Evolutionary conservation across 2,797 vertebrate species (phyloP).

Genomic region (Chiroxiphia lanceolata): DNA sequence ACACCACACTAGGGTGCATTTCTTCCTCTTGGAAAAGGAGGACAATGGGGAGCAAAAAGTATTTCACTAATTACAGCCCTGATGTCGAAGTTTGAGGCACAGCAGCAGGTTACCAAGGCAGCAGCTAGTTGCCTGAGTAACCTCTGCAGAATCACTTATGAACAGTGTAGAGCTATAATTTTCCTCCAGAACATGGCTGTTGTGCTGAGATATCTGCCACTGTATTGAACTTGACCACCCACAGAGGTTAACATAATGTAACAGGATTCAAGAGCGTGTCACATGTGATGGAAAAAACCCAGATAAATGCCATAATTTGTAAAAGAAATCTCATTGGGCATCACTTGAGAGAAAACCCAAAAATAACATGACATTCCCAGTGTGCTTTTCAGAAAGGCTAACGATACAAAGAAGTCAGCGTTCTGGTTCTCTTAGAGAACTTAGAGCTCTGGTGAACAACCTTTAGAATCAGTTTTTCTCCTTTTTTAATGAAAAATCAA

Average conservation of each 20-base stretch:
- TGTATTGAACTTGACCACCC: constrained; percentile 14
- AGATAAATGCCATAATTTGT: not conserved
- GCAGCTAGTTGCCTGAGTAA: constrained; percentile 58
- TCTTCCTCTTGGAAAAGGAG: not conserved
- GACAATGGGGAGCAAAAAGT: constrained; percentile 31
- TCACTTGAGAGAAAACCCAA: not conserved
- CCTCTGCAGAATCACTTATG: constrained; percentile 24
- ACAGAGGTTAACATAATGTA: constrained; percentile 3
- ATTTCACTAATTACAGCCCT: constrained; percentile 48
- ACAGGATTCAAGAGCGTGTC: not conserved
- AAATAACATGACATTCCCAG: not conserved
- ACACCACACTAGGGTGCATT: not conserved
- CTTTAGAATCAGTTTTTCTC: not conserved
- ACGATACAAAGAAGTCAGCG: not conserved
- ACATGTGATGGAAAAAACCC: not conserved
- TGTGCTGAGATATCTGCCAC: not conserved
- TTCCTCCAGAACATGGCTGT: constrained; percentile 35
- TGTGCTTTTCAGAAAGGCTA: not conserved
- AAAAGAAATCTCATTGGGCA: not conserved
- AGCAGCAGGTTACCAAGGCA: constrained; percentile 41
- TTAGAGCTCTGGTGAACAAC: not conserved
- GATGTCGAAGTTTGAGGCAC: constrained; percentile 22
- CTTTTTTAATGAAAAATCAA: not conserved
- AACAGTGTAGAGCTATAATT: constrained; percentile 47
- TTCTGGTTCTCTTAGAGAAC: not conserved